Evolutionary conservation across 2,797 vertebrate genomes (phyloP), one percentile per base, ranked within the genome.

Genomic region (Loris lydekkerianus): DNA sequence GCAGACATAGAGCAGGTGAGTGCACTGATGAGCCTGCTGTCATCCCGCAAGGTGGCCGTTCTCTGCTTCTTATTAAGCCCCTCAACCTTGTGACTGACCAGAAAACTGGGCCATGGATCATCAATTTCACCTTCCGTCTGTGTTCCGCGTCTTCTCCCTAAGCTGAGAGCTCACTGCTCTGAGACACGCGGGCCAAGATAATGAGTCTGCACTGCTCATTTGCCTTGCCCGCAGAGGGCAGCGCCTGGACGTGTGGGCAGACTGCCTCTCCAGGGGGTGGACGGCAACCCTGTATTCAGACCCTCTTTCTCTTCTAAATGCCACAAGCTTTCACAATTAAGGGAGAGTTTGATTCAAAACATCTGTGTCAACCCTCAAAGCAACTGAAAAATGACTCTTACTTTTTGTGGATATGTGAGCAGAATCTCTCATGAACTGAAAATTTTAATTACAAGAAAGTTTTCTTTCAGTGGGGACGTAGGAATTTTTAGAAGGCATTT

Each of bases 291-390:
- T 61, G 4, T 18, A 49, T 70, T 93, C 15, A 2, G 53, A 84
- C 61, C 61, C 67, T 86, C 67, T 86, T 91, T 93, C 72, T 94
- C 21, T 61, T 95, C 56, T 58, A 87, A 93, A 91, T 67, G 81
- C 61, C 95, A 96, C 80, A 97, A 63, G 91, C 76, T 95, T 86
- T 75, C 27, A 91, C 94, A 96, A 90, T 96, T 96, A 92, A 91
- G 77, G 49, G 21, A 94, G 37, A 78, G 37, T 40, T 49, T 63
- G 67, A 76, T 85, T 86, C 25, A 75, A 96, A 96, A 85, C 53
- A 82, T 83, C 61, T 60, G 43, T 85, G n/a, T 89, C 86, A 93
- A 49, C 58, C 25, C 84, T 58, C 67, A 93, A 87, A 77, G 29
- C 46, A 72, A 93, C 17, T 25, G 56, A 92, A 88, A 93, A 87